Evolutionary conservation across 2,113 vertebrate genomes (phyloP).

Genomic region (Sylvia atricapilla): DNA sequence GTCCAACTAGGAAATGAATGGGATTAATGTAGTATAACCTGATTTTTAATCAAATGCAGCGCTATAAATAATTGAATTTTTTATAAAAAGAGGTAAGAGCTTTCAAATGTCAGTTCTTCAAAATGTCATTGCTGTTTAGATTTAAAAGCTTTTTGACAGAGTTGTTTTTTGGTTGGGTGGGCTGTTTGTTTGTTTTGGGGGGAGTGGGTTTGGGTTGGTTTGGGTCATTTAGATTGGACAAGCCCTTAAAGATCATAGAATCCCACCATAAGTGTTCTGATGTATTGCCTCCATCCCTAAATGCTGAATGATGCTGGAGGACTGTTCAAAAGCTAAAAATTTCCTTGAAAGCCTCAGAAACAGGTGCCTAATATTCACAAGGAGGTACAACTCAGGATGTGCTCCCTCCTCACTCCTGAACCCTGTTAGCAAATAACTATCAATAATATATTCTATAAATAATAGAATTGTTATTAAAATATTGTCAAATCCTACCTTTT

Average conservation of each 20-base stretch:
- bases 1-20: background rate
- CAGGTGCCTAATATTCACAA: background rate
- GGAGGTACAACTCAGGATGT: background rate
- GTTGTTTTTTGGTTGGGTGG: background rate
- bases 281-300: background rate
- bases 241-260: background rate
- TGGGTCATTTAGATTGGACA: background rate
- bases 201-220: no score
- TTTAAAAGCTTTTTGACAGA: background rate
- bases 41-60: background rate
- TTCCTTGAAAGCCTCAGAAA: background rate
- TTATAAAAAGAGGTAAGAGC: background rate
- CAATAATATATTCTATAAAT: background rate
- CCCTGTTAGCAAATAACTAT: background rate
- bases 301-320: background rate
- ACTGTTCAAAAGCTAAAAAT: background rate
- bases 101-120: background rate
- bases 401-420: background rate
- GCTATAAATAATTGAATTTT: background rate
- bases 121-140: background rate
- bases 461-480: background rate
- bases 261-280: background rate
- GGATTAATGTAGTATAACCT: background rate
- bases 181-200: background rate
- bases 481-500: background rate